A percentile compares a stretch with the other conserved stretches of the same genome.
Conservation (phyloP, 2,888 invertebrate genomes). For the Busseola fusca region DNA sequence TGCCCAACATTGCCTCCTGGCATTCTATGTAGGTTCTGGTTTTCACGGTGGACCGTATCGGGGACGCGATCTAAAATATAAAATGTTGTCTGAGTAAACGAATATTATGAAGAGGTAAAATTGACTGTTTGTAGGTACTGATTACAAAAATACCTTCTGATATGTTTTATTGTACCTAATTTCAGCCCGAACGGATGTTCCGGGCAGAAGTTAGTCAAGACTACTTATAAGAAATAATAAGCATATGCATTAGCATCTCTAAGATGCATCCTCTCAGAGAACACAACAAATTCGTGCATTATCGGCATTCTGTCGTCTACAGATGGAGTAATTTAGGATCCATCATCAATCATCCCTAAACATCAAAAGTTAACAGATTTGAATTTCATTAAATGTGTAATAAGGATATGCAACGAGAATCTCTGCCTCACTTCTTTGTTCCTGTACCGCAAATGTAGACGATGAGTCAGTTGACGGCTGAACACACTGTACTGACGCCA, state of each 20-base stretch:
- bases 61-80: constrained; percentile 75
- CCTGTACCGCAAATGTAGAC: constrained; percentile 75
- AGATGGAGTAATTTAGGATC: not conserved
- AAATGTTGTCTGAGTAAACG: not conserved
- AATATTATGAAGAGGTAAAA: not conserved
- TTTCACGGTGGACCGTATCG: constrained; percentile 73
- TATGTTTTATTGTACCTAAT: not conserved
- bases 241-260: not conserved
- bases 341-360: not conserved
- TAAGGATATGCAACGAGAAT: constrained; percentile 1
- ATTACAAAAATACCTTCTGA: not conserved
- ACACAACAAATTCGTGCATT: not conserved
- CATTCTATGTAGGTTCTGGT: constrained; percentile 74
- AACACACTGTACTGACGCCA: constrained; percentile 84
- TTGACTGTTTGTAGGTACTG: not conserved
- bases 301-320: not conserved
- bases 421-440: constrained; percentile 73
- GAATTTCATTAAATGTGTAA: not conserved
- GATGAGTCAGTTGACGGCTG: constrained; percentile 75
- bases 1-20: constrained; percentile 78
- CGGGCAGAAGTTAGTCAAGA: not conserved
- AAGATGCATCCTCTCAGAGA: too few relatives aligned
- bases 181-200: not conserved
- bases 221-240: not conserved
- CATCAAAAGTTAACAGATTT: not conserved